These are phyloP conservation scores for Megalops atlanticus DNA, from an alignment of 2,113 vertebrate genomes.

Conservation along the genomic window DNA sequence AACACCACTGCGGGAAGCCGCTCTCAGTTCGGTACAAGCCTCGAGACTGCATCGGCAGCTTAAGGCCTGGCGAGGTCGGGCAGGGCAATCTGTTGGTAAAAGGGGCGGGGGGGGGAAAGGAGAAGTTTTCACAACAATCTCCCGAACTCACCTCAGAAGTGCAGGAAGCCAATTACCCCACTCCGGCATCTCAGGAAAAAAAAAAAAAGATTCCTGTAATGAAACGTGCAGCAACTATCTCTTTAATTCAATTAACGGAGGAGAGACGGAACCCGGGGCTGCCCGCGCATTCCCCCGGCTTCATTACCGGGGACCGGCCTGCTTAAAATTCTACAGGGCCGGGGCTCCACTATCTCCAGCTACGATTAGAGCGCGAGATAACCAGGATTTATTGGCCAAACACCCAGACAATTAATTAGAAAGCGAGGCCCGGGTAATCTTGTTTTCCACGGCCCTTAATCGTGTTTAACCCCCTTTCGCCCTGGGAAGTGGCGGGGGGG, in stretches of 20 bases:
- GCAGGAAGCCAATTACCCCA: conserved; percentile 49
- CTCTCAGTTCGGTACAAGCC: too few species aligned
- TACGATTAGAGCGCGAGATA: conserved; percentile 61
- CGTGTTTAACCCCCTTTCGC: conserved; percentile 41
- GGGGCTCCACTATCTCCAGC: conserved; percentile 53
- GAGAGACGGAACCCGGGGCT: conserved; percentile 53
- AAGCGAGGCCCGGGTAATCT: conserved; percentile 59
- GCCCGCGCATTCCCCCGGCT: conserved; percentile 47
- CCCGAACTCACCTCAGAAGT: conserved; percentile 29
- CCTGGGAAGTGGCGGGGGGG: conserved; percentile 32
- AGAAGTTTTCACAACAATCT: not conserved
- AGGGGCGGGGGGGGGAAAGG: too few species aligned
- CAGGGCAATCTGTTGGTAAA: too few species aligned
- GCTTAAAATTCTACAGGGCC: conserved; percentile 53
- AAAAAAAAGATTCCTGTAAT: conserved; percentile 49
- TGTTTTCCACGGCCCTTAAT: conserved; percentile 55
- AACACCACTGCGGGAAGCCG: too few species aligned
- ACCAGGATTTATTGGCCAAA: conserved; percentile 66
- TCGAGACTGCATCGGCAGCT: too few species aligned
- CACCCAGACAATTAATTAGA: conserved; percentile 64
- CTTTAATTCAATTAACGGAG: conserved; percentile 61
- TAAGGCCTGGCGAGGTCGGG: too few species aligned
- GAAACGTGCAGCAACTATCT: conserved; percentile 45
- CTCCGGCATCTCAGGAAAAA: conserved; percentile 49
- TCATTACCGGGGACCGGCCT: conserved; percentile 54